Percentiles rank a stretch among this genome's conserved stretches.
These are phyloP conservation scores for Origma solitaria DNA, from an alignment of 2,113 vertebrate species.

Conservation along the genomic window DNA sequence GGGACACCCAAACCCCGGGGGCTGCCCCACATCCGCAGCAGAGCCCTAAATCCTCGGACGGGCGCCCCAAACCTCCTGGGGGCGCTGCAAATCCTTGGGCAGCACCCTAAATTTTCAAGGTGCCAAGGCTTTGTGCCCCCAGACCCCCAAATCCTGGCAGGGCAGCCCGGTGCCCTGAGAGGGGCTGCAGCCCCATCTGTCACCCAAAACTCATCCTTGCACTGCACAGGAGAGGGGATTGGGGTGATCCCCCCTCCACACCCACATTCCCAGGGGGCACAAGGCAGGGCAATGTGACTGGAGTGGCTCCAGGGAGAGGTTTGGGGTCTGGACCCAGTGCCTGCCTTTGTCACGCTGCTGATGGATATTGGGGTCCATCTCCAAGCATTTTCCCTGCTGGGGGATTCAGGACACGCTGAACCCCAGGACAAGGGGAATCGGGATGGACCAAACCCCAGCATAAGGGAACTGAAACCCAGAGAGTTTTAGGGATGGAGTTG, in stretches of 20 bases:
- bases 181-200: rapidly evolving
- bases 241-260: neutral
- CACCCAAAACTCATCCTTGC: neutral
- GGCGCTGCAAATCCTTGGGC: rapidly evolving
- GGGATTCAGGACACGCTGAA: neutral
- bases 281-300: neutral
- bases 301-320: too few relatives aligned
- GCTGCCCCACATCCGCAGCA: neutral
- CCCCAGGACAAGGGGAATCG: neutral
- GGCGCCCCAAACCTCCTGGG: rapidly evolving
- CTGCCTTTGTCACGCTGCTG: neutral
- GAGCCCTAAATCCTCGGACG: too few relatives aligned
- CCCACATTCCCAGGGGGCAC: neutral
- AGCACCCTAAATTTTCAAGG: neutral
- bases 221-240: neutral
- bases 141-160: rapidly evolving
- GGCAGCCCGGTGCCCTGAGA: neutral
- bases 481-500: neutral
- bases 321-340: rapidly evolving
- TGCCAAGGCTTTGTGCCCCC: neutral
- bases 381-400: neutral
- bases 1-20: too few relatives aligned
- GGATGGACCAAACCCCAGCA: neutral
- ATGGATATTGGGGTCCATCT: neutral
- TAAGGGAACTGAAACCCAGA: neutral